These are phyloP conservation scores for Cephalotes varians DNA, from an alignment of 2,888 invertebrate species.

Conservation along the genomic window DNA sequence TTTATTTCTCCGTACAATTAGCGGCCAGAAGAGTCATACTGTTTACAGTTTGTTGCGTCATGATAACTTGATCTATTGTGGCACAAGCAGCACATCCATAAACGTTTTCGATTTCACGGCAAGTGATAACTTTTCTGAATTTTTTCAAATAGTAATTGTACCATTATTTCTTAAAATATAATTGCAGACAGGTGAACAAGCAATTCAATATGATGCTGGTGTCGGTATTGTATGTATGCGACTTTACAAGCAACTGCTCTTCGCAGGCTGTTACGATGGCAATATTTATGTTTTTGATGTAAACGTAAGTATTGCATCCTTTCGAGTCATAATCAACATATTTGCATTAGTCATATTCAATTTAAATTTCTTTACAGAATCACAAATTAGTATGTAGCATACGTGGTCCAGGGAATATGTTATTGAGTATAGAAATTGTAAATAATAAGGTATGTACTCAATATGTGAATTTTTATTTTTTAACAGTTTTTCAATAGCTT, in stretches of 20 bases:
- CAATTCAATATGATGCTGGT: slow-evolving; percentile 88
- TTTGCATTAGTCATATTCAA: background rate
- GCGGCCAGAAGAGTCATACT: slow-evolving; percentile 88
- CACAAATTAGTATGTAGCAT: slow-evolving; percentile 88
- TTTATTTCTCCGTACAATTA: slow-evolving; percentile 89
- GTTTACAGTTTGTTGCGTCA: slow-evolving; percentile 91
- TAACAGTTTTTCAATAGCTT: background rate
- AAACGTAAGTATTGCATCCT: slow-evolving; percentile 75
- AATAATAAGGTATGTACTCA: slow-evolving; percentile 87
- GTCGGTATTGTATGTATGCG: slow-evolving; percentile 92
- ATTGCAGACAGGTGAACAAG: slow-evolving; percentile 89
- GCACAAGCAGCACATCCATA: slow-evolving; percentile 91
- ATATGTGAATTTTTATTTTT: background rate
- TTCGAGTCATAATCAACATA: background rate
- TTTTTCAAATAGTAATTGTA: background rate
- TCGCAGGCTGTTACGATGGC: slow-evolving; percentile 93
- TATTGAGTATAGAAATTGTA: slow-evolving; percentile 90
- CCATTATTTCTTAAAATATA: slow-evolving; percentile 25
- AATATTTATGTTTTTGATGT: slow-evolving; percentile 91
- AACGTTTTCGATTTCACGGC: slow-evolving; percentile 92
- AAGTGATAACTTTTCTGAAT: slow-evolving; percentile 82
- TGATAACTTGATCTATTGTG: slow-evolving; percentile 91
- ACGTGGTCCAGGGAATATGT: slow-evolving; percentile 90
- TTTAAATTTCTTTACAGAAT: slow-evolving; percentile 73
- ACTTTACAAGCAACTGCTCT: slow-evolving; percentile 88